Percentiles rank a stretch among this genome's conserved stretches.
These are phyloP conservation scores for Augiades crinisus DNA, from an alignment of 2,888 invertebrate species.

Conservation along the genomic window DNA sequence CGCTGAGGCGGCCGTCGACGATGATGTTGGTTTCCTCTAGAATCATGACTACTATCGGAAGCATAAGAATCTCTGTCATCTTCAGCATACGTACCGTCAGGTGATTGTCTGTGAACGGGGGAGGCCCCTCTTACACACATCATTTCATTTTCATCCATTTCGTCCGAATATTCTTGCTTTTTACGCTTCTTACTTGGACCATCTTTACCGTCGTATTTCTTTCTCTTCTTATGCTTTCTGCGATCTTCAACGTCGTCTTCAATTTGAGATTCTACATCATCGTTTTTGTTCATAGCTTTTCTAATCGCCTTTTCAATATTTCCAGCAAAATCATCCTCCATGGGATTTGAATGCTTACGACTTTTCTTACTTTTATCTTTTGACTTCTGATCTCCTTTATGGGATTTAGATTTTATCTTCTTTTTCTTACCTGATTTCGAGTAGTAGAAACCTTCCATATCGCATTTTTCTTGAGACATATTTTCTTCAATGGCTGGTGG, in stretches of 20 bases:
- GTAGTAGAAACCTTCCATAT: constrained; percentile 57
- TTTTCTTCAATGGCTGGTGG: constrained; percentile 34
- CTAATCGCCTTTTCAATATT: constrained; percentile 90
- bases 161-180: constrained; percentile 77
- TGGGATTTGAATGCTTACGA: constrained; percentile 61
- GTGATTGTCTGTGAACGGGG: constrained; percentile 71
- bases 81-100: constrained; percentile 61
- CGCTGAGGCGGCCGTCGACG: constrained; percentile 60
- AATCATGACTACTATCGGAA: constrained; percentile 80
- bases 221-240: constrained; percentile 79
- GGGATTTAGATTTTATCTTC: constrained; percentile 61
- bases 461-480: constrained; percentile 37
- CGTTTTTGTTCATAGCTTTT: constrained; percentile 87
- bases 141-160: constrained; percentile 90
- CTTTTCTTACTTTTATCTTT: constrained; percentile 78
- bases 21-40: constrained; percentile 72
- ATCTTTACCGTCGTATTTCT: constrained; percentile 81
- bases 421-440: constrained; percentile 77
- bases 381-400: constrained; percentile 70
- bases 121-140: constrained; percentile 90
- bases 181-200: constrained; percentile 82
- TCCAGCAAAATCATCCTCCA: constrained; percentile 88
- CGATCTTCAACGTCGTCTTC: constrained; percentile 75
- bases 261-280: constrained; percentile 62
- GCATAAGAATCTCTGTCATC: constrained; percentile 79